These are phyloP conservation scores for Oreochromis mossambicus DNA, from an alignment of 2,797 vertebrate genomes.

Conservation along the genomic window DNA sequence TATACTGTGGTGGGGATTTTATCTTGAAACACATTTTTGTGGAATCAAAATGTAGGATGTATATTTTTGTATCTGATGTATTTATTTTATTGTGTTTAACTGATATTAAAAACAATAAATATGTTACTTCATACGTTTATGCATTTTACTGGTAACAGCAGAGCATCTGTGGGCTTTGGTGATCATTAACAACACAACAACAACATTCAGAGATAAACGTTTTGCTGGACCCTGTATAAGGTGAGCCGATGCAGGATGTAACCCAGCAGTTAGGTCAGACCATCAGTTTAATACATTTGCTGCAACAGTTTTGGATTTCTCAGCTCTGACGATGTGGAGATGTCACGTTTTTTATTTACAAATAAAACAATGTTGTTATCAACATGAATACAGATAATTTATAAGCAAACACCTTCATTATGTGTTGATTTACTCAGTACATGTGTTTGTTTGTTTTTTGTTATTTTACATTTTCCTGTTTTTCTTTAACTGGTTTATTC, in stretches of 20 bases:
- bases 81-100: slow-evolving; percentile 56
- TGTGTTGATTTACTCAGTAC: not conserved
- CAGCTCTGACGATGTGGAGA: not conserved
- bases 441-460: not conserved
- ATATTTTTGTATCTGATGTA: slow-evolving; percentile 45
- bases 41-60: slow-evolving; percentile 6
- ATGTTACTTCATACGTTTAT: not conserved
- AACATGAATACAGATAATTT: not conserved
- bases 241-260: not conserved
- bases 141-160: not conserved
- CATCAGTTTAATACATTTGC: not conserved
- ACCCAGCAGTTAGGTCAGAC: not conserved
- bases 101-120: slow-evolving; percentile 11
- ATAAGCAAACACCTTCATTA: not conserved
- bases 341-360: not conserved
- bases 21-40: not conserved
- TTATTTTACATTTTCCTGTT: not conserved
- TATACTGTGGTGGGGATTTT: not conserved
- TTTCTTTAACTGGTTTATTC: not conserved
- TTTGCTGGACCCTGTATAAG: accelerated
- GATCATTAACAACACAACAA: not conserved
- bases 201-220: not conserved
- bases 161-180: not conserved
- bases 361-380: too few relatives aligned
- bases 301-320: not conserved